Evolutionary conservation across 2,113 vertebrate genomes (phyloP).

Genomic region (Garra rufa): DNA sequence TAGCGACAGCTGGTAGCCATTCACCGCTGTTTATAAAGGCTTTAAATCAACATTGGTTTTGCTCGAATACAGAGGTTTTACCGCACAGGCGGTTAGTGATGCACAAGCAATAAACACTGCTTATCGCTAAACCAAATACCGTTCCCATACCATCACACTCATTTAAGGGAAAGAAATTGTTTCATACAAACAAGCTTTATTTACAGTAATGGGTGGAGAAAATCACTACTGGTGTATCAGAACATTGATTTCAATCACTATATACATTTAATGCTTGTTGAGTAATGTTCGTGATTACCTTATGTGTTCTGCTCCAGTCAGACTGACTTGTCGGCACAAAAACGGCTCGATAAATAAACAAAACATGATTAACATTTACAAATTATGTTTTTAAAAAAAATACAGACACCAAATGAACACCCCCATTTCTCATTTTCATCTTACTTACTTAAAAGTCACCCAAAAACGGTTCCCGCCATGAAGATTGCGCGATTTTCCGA

Average conservation of each 20-base stretch:
- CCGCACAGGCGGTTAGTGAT: slow-evolving; percentile 71
- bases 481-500: background rate
- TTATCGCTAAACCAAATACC: slow-evolving; percentile 61
- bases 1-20: slow-evolving; percentile 73
- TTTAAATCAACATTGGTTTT: slow-evolving; percentile 57
- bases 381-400: background rate
- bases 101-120: slow-evolving; percentile 66
- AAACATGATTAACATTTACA: slow-evolving; percentile 17
- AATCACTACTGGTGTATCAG: slow-evolving; percentile 25
- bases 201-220: slow-evolving; percentile 42
- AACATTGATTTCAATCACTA: slow-evolving; percentile 43
- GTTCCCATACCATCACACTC: slow-evolving; percentile 41
- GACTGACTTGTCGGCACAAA: slow-evolving; percentile 48
- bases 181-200: slow-evolving; percentile 49
- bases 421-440: background rate
- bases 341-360: slow-evolving; percentile 51
- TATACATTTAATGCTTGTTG: slow-evolving; percentile 26
- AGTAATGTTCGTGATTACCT: slow-evolving; percentile 20
- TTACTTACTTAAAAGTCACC: slow-evolving; percentile 5
- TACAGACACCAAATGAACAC: slow-evolving; percentile 22
- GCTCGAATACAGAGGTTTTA: slow-evolving; percentile 59
- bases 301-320: slow-evolving; percentile 48
- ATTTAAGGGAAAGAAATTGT: background rate
- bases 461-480: background rate
- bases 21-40: slow-evolving; percentile 71